Base-by-base conservation (phyloP, 1,140 invertebrate species). In the Temnothorax nylanderi region DNA sequence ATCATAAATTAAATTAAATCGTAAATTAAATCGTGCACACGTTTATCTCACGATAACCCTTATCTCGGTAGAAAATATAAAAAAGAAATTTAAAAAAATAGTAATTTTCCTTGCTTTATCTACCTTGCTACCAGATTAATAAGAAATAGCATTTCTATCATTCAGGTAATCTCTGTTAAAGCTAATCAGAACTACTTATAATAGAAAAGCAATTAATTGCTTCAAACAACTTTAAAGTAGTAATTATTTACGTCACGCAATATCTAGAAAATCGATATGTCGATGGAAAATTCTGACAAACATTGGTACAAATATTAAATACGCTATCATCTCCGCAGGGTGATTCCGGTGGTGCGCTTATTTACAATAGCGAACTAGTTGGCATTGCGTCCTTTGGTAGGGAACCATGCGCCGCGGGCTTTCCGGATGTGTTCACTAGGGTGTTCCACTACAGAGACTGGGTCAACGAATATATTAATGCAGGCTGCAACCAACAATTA, bases 1-100 rank as follows among this genome's bases (percentile, higher is more conserved):
- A 41, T 74, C 49, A 41, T 37, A 54, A 13, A 74, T 54, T 34
- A 26, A 74, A 74, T 54, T n/a, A n/a, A n/a, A 41, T 74, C 49
- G 54, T 37, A 54, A 13, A 74, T 54, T 34, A 26, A 74, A 74
- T 54, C 0, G 6, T 44, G 18, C 18, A 44, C 13, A 11, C 37
- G 37, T 41, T 69, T 69, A 69, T 16, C 13, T 10, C 2, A 13
- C 21, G 16, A 37, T 4, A 49, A 18, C 7, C 2, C 49, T 49
- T 47, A 71, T 26, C 18, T 7, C 13, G 5, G 7, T 49, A 51
- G 26, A 72, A 72, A 32, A 47, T 49, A 32, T 32, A 67, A 41
- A 67, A 67, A 44, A 41, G 37, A 16, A 7, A 37, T 67, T 44
- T 21, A 1, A 67, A 67, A 10, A 67, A 72, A 26, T 1, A 47